Conservation (phyloP, 2,113 vertebrate species). For the Forbesichthys papilliferus region DNA sequence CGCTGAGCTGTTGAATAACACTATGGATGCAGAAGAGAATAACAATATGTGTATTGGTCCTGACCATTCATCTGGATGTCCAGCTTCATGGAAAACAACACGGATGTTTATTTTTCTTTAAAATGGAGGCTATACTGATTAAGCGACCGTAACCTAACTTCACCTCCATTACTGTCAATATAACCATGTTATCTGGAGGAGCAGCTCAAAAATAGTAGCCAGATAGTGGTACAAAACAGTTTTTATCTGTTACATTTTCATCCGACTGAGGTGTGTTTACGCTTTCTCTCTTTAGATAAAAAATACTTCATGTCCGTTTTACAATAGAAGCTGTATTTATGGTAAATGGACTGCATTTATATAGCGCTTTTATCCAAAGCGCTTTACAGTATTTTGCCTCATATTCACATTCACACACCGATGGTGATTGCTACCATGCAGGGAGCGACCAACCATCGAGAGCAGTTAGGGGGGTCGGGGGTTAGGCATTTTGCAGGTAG, state of each 20-base stretch:
- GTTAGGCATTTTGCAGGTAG: too few species aligned
- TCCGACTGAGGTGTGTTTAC: background rate
- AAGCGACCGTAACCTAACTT: constrained; percentile 49
- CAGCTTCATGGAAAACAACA: background rate
- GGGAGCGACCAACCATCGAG: too few species aligned
- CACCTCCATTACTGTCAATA: constrained; percentile 55
- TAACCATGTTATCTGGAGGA: constrained; percentile 48
- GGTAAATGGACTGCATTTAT: too few species aligned
- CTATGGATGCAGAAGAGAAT: too few species aligned
- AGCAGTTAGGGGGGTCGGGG: too few species aligned
- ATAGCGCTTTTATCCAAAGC: too few species aligned
- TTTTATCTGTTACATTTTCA: constrained; percentile 2
- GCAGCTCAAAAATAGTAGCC: constrained; percentile 29
- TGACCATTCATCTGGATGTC: too few species aligned
- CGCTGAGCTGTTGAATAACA: too few species aligned
- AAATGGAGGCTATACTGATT: constrained; percentile 12
- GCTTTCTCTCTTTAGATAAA: constrained; percentile 3
- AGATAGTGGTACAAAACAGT: constrained; percentile 1
- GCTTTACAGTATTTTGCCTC: too few species aligned
- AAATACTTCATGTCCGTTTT: constrained; percentile 7
- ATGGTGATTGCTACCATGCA: too few species aligned
- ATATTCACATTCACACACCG: too few species aligned
- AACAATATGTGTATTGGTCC: too few species aligned
- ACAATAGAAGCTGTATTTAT: background rate
- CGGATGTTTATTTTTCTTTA: background rate